phyloP scores from a whole-genome alignment of 2,797 vertebrate species.

The Artibeus jamaicensis region DNA sequence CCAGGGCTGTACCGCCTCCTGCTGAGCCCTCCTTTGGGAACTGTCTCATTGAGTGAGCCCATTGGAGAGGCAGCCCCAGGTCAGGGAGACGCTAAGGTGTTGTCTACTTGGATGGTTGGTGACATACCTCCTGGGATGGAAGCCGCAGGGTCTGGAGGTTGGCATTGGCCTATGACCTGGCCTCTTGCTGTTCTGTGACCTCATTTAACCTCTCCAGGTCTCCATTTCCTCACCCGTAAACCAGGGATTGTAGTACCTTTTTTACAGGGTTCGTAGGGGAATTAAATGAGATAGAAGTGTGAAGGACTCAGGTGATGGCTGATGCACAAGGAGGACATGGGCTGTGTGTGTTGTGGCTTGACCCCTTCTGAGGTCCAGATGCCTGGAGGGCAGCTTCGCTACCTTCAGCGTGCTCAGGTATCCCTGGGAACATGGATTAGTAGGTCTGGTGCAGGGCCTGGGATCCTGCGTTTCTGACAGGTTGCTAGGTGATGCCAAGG shows the following conservation, averaged over 20 bases:
- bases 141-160: background rate
- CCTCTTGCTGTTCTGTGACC: background rate
- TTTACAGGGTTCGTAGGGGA: background rate
- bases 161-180: too few relatives aligned
- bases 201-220: background rate
- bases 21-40: background rate
- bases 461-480: background rate
- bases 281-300: background rate
- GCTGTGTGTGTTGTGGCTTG: background rate
- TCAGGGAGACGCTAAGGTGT: background rate
- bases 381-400: background rate
- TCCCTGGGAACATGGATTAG: background rate
- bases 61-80: background rate
- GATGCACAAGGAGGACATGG: background rate
- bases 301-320: background rate
- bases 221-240: background rate
- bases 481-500: background rate
- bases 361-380: background rate
- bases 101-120: background rate
- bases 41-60: background rate
- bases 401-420: fast-evolving
- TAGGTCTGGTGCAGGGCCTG: background rate
- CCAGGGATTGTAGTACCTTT: background rate
- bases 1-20: background rate
- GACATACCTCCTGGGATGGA: background rate